phyloP scores from a whole-genome alignment of 2,888 invertebrate species.

The Hirtodrosophila alboralis region DNA sequence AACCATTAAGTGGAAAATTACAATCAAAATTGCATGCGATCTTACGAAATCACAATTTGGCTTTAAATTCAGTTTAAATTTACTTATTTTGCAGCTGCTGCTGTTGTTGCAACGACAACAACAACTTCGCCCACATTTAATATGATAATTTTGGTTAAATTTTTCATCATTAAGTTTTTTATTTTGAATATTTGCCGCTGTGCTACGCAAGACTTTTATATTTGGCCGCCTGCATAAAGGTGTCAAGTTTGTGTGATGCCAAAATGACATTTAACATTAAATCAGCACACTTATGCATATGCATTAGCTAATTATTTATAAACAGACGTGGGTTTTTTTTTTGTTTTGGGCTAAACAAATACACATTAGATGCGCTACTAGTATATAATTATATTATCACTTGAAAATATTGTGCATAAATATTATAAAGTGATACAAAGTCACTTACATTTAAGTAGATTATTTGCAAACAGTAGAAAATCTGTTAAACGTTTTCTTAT shows the following conservation, averaged over 20 bases:
- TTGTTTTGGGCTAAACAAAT: too few species aligned
- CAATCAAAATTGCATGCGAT: conserved; percentile 46
- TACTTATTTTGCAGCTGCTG: conserved; percentile 12
- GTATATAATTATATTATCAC: conserved; percentile 7
- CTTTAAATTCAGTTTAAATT: conserved; percentile 9
- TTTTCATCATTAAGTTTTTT: conserved; percentile 40
- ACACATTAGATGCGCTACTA: conserved; percentile 18
- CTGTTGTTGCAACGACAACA: conserved; percentile 5
- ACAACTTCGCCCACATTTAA: conserved; percentile 38
- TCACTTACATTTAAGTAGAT: too few species aligned
- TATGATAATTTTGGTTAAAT: conserved; percentile 35
- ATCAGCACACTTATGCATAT: conserved; percentile 31
- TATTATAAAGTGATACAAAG: too few species aligned
- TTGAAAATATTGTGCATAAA: too few species aligned
- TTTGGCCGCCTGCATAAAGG: conserved; percentile 44
- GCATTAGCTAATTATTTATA: conserved; percentile 31
- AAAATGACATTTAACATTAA: conserved; percentile 10
- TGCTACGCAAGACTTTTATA: conserved; percentile 44
- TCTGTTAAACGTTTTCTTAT: too few species aligned
- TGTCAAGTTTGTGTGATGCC: conserved; percentile 41
- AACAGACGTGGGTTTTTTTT: background rate
- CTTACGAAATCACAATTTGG: conserved; percentile 52
- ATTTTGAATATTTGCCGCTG: conserved; percentile 44
- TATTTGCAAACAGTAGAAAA: too few species aligned
- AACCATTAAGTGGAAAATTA: conserved; percentile 63